phyloP scores from a whole-genome alignment of 2,113 vertebrate species.

The Leptodactylus fuscus region DNA sequence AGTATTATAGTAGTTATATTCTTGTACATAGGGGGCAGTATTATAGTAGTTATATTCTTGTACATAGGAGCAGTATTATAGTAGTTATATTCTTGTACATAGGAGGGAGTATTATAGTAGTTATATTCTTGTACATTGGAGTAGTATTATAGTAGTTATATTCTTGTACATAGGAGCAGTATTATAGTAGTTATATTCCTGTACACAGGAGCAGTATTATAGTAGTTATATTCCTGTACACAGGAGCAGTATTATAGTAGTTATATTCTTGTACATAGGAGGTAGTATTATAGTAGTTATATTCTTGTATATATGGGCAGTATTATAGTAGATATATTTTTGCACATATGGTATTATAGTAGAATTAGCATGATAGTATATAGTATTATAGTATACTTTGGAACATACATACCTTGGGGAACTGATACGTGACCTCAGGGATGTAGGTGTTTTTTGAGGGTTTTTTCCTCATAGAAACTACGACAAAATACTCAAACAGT shows the following conservation, averaged over 20 bases:
- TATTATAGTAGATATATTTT: background rate
- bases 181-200: conserved; percentile 7
- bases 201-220: background rate
- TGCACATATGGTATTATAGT: background rate
- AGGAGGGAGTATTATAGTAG: background rate
- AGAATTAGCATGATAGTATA: too few relatives aligned
- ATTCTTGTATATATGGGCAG: background rate
- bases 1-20: conserved; percentile 8
- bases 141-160: conserved; percentile 7
- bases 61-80: background rate
- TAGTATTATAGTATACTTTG: background rate
- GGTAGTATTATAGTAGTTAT: conserved; percentile 1
- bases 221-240: conserved; percentile 5
- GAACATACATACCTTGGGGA: conserved; percentile 88
- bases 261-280: background rate
- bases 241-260: background rate
- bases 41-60: background rate
- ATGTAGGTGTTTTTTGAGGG: conserved; percentile 91
- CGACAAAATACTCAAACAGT: conserved; percentile 97
- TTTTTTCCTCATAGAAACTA: conserved; percentile 96
- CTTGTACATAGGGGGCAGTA: background rate
- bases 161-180: conserved; percentile 2
- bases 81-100: conserved; percentile 4
- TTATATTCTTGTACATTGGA: background rate
- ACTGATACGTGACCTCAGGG: conserved; percentile 97